Conservation (phyloP, 1,140 invertebrate species). For the Meteorus sp. region DNA sequence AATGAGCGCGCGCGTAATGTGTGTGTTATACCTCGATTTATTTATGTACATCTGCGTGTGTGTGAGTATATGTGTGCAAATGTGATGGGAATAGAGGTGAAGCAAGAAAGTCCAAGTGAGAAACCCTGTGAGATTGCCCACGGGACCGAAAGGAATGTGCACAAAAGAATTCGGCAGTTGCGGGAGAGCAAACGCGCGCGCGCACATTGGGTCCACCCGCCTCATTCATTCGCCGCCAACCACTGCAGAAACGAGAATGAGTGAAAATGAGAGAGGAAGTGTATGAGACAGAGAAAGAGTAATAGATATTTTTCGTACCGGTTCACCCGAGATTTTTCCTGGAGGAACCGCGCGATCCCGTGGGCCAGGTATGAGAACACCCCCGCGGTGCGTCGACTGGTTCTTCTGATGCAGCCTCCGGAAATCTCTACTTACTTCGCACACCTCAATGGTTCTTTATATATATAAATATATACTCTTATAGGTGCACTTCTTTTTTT, state of each 20-base stretch:
- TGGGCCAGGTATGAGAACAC: conserved; percentile 44
- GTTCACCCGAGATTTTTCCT: conserved; percentile 17
- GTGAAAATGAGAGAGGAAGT: no score
- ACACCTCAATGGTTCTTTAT: conserved; percentile 43
- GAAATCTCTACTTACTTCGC: conserved; percentile 56
- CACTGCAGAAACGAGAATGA: no score
- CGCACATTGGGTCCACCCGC: conserved; percentile 19
- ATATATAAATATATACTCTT: background rate
- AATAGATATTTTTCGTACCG: conserved; percentile 12
- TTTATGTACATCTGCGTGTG: no score
- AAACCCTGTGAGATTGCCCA: background rate
- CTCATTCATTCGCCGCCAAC: conserved; percentile 5
- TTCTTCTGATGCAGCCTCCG: conserved; percentile 43
- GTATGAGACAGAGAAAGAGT: no score
- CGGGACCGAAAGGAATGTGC: conserved; percentile 18
- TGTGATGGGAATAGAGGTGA: background rate
- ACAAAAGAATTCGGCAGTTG: conserved; percentile 47
- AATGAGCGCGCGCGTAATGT: no score
- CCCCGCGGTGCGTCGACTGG: conserved; percentile 27
- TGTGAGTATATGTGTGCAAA: background rate
- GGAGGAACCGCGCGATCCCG: conserved; percentile 27
- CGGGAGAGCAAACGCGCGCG: no score
- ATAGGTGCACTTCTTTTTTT: conserved; percentile 20
- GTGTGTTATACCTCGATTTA: no score
- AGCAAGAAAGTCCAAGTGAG: background rate